A percentile compares a stretch with the other conserved stretches of the same genome.
Conservation (phyloP, 30 jellyfish, hydroid and myxozoan species). For the Hydractinia echinata region DNA sequence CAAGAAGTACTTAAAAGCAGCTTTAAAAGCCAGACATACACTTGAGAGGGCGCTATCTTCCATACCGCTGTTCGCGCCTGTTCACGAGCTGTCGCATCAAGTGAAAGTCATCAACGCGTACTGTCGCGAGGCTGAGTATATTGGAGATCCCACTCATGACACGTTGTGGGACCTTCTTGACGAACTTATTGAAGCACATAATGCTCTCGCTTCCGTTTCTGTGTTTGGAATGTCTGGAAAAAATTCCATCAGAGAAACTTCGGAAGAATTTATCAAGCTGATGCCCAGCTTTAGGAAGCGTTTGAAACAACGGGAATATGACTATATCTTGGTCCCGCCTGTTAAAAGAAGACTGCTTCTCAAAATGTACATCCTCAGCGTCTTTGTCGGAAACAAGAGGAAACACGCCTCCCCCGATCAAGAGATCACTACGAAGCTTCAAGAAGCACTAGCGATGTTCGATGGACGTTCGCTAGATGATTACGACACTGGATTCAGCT, state of each 20-base stretch:
- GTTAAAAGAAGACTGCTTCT: conserved; percentile 65
- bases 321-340: conserved; percentile 64
- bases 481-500: neutral
- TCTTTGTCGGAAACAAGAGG: conserved; percentile 61
- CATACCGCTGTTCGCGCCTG: conserved; percentile 84
- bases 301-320: conserved; percentile 83
- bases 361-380: conserved; percentile 84
- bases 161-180: conserved; percentile 92
- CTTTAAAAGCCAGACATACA: conserved; percentile 77
- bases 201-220: conserved; percentile 70
- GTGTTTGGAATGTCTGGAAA: conserved; percentile 88
- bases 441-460: conserved; percentile 7
- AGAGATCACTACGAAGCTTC: neutral
- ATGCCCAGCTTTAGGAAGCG: conserved; percentile 84
- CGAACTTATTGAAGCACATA: conserved; percentile 90
- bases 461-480: conserved; percentile 4
- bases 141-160: conserved; percentile 88
- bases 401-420: conserved; percentile 32
- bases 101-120: conserved; percentile 82
- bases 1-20: conserved; percentile 75
- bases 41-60: conserved; percentile 70
- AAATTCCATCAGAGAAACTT: conserved; percentile 66
- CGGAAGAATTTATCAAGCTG: conserved; percentile 67
- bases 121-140: conserved; percentile 89
- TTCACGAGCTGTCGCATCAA: conserved; percentile 85